Conservation (phyloP, 2,888 invertebrate species). For the Oasisia sp. region DNA sequence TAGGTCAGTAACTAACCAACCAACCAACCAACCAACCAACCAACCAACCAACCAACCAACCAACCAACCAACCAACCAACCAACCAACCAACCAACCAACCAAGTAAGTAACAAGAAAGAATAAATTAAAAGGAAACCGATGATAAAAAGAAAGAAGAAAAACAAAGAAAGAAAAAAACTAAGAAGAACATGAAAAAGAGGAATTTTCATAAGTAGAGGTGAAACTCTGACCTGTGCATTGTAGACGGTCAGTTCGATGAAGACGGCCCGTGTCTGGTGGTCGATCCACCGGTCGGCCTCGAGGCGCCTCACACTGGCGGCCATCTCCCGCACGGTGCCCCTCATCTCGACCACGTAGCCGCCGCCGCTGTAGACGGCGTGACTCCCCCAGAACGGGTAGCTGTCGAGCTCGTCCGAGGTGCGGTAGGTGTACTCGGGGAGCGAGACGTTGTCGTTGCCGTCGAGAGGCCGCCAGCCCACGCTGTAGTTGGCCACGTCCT, state of each 20-base stretch:
- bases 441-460: constrained; percentile 26
- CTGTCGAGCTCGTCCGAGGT: constrained; percentile 61
- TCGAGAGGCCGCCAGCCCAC: constrained; percentile 17
- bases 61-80: too few relatives aligned
- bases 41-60: too few relatives aligned
- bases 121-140: too few relatives aligned
- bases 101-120: too few relatives aligned
- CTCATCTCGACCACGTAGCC: constrained; percentile 67
- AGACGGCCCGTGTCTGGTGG: constrained; percentile 67
- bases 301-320: constrained; percentile 58
- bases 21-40: too few relatives aligned
- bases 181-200: not conserved
- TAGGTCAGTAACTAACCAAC: too few relatives aligned
- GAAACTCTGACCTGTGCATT: constrained; percentile 57
- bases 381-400: constrained; percentile 65
- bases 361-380: constrained; percentile 67
- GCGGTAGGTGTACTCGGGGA: constrained; percentile 57
- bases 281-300: constrained; percentile 67
- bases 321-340: constrained; percentile 43
- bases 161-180: not conserved
- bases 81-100: too few relatives aligned
- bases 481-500: constrained; percentile 46
- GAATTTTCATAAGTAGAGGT: not conserved
- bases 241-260: constrained; percentile 70
- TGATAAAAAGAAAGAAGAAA: not conserved